Conservation (phyloP, 2,888 invertebrate genomes). For the Microchrysa polita region DNA sequence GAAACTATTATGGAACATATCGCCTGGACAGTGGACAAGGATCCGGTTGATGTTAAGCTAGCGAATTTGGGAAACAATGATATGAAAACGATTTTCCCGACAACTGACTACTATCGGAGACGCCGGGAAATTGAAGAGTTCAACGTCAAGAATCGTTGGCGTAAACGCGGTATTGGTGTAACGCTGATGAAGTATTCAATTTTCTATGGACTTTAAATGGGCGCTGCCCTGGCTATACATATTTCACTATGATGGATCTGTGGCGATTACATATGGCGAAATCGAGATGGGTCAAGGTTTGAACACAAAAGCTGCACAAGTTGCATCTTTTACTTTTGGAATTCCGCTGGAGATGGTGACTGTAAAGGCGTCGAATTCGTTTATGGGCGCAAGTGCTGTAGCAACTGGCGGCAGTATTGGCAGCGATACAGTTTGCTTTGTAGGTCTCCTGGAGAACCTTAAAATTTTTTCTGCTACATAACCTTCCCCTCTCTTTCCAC, state of each 20-base stretch:
- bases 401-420: conserved; percentile 74
- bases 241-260: conserved; percentile 73
- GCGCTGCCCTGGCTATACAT: conserved; percentile 69
- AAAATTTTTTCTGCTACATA: no score
- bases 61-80: conserved; percentile 60
- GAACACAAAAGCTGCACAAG: conserved; percentile 75
- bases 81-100: conserved; percentile 46
- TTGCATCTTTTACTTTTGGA: conserved; percentile 73
- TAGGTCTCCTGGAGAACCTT: conserved; percentile 53
- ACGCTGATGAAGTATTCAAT: conserved; percentile 73
- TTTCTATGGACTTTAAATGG: conserved; percentile 60
- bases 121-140: conserved; percentile 67
- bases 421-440: conserved; percentile 71
- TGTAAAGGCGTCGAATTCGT: conserved; percentile 70
- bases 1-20: conserved; percentile 77
- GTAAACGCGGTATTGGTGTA: conserved; percentile 74
- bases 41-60: conserved; percentile 70
- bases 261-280: conserved; percentile 73
- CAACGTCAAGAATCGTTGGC: conserved; percentile 77
- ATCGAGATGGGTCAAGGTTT: conserved; percentile 81
- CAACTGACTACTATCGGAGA: conserved; percentile 66
- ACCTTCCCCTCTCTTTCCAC: neutral
- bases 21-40: conserved; percentile 66
- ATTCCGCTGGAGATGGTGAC: conserved; percentile 72
- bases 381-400: conserved; percentile 70